Evolutionary conservation across 2,113 vertebrate genomes (phyloP).

Genomic region (Neomonachus schauinslandi): DNA sequence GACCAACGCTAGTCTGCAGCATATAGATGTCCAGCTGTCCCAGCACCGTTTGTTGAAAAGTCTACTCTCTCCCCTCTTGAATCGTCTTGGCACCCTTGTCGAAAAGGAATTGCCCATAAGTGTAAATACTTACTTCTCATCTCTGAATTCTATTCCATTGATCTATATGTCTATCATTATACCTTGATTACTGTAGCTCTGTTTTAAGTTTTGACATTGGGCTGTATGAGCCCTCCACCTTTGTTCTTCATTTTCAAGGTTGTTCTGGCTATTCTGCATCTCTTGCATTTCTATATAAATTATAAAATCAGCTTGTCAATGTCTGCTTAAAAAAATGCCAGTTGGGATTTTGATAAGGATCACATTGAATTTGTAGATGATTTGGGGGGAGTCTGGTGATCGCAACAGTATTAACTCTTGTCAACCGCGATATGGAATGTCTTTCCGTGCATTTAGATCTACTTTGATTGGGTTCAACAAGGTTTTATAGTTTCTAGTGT

Average conservation of each 20-base stretch:
- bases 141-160: not conserved
- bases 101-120: not conserved
- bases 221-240: not conserved
- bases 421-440: not conserved
- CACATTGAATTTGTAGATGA: not conserved
- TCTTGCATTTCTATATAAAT: not conserved
- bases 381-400: too few species aligned
- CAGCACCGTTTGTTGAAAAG: not conserved
- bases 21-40: not conserved
- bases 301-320: not conserved
- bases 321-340: not conserved
- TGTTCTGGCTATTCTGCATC: not conserved
- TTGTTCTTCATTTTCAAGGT: not conserved
- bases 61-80: not conserved
- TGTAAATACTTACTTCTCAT: not conserved
- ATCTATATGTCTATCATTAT: not conserved
- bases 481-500: not conserved
- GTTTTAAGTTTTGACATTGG: not conserved
- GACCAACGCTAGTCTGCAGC: not conserved
- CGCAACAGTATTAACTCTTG: not conserved
- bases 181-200: not conserved
- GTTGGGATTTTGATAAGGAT: not conserved
- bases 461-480: not conserved
- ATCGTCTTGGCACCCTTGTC: not conserved
- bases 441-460: not conserved